Percentiles rank a stretch among this genome's conserved stretches.
Evolutionary conservation across 2,888 invertebrate species (phyloP).

Genomic region (Caenorhabditis japonica): DNA sequence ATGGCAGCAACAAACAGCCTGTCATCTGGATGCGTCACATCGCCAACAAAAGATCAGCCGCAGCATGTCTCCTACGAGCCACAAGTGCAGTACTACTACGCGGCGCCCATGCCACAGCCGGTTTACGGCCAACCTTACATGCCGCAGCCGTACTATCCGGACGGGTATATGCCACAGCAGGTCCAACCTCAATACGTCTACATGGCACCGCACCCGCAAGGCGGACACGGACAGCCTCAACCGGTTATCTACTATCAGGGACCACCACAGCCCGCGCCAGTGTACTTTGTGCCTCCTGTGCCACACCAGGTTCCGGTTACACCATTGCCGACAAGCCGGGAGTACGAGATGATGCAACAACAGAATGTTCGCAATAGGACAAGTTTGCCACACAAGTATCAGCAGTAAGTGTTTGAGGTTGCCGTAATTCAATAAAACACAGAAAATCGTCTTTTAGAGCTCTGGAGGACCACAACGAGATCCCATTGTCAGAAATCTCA

Average conservation of each 20-base stretch:
- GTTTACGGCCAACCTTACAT: too few relatives aligned
- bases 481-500: constrained; percentile 50
- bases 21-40: too few relatives aligned
- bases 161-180: not conserved
- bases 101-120: too few relatives aligned
- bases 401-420: too few relatives aligned
- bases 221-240: not conserved
- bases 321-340: constrained; percentile 17
- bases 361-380: too few relatives aligned
- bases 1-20: too few relatives aligned
- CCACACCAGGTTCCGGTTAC: constrained; percentile 7
- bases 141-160: too few relatives aligned
- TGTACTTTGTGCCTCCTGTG: constrained; percentile 7
- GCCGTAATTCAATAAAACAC: too few relatives aligned
- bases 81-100: too few relatives aligned
- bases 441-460: too few relatives aligned
- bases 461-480: constrained; percentile 55
- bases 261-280: constrained; percentile 4
- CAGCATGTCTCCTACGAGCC: too few relatives aligned
- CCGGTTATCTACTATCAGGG: constrained; percentile 6
- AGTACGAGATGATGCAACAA: constrained; percentile 9
- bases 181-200: constrained; percentile 2
- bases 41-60: too few relatives aligned
- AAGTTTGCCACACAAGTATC: constrained; percentile 1
- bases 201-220: not conserved